Conservation (phyloP, 2,888 invertebrate genomes). For the Argyresthia albistria region DNA sequence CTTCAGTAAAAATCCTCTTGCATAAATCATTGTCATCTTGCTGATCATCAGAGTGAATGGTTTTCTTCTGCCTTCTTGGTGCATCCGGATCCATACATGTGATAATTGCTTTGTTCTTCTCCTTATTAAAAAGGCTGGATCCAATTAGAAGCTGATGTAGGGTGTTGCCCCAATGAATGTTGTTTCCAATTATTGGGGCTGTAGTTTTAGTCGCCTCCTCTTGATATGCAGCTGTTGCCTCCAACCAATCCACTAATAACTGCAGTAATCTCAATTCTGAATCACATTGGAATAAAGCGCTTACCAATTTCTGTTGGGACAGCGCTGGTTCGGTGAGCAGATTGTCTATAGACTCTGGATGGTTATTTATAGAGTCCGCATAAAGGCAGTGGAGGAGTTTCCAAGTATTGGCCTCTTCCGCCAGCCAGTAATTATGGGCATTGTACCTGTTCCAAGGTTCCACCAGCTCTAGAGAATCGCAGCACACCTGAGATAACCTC, state of each 20-base stretch:
- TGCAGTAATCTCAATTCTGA: conserved; percentile 79
- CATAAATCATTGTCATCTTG: conserved; percentile 78
- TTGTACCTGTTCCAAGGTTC: conserved; percentile 66
- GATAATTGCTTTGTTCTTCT: conserved; percentile 63
- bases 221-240: conserved; percentile 87
- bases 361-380: conserved; percentile 81
- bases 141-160: conserved; percentile 80
- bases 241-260: conserved; percentile 93
- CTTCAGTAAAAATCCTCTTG: conserved; percentile 78
- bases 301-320: conserved; percentile 51
- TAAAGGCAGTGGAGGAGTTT: conserved; percentile 86
- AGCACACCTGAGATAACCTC: conserved; percentile 76
- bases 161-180: conserved; percentile 94
- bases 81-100: conserved; percentile 92
- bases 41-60: conserved; percentile 88
- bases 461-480: conserved; percentile 70
- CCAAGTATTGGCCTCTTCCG: conserved; percentile 92
- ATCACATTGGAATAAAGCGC: conserved; percentile 57
- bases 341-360: conserved; percentile 64
- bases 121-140: conserved; percentile 57
- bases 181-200: conserved; percentile 61
- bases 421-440: conserved; percentile 72
- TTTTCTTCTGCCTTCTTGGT: conserved; percentile 81
- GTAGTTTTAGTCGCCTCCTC: conserved; percentile 71
- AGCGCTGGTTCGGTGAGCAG: conserved; percentile 47